A percentile compares a stretch with the other conserved stretches of the same genome.
Evolutionary conservation across 2,888 invertebrate species (phyloP).

Genomic region (Lasioglossum malachurum): DNA sequence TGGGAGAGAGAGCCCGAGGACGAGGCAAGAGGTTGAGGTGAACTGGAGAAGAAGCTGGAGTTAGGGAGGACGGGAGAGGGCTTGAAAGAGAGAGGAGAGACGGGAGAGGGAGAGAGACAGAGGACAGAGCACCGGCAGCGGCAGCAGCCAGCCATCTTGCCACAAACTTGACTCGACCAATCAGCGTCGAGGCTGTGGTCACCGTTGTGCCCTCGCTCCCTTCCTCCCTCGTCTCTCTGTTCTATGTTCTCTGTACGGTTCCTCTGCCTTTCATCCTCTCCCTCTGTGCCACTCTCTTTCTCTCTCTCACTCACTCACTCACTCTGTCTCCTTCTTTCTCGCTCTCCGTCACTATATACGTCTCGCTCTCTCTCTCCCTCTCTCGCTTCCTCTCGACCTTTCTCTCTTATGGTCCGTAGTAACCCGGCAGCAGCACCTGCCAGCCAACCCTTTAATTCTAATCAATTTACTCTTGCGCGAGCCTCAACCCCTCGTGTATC

Average conservation of each 20-base stretch:
- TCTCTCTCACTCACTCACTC: conserved; percentile 56
- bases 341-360: conserved; percentile 22
- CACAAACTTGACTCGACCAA: conserved; percentile 85
- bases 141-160: conserved; percentile 83
- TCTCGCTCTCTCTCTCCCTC: conserved; percentile 57
- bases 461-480: conserved; percentile 83
- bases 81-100: conserved; percentile 54
- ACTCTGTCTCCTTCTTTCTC: conserved; percentile 42
- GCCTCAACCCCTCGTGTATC: conserved; percentile 71
- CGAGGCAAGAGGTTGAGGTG: conserved; percentile 68
- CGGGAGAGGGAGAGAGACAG: conserved; percentile 55
- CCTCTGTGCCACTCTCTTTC: conserved; percentile 54
- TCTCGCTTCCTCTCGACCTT: conserved; percentile 54
- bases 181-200: conserved; percentile 85
- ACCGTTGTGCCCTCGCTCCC: conserved; percentile 81
- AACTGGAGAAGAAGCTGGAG: conserved; percentile 64
- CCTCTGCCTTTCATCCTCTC: conserved; percentile 76
- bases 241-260: conserved; percentile 55
- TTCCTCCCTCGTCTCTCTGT: conserved; percentile 67
- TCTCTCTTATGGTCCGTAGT: conserved; percentile 65
- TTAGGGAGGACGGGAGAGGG: conserved; percentile 49
- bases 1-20: conserved; percentile 60
- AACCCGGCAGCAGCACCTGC: conserved; percentile 68
- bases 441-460: conserved; percentile 81
- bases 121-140: conserved; percentile 54